Evolutionary conservation across 2,113 vertebrate species (phyloP), one percentile per base, ranked within the genome.

Genomic region (Microcebus jonahi): DNA sequence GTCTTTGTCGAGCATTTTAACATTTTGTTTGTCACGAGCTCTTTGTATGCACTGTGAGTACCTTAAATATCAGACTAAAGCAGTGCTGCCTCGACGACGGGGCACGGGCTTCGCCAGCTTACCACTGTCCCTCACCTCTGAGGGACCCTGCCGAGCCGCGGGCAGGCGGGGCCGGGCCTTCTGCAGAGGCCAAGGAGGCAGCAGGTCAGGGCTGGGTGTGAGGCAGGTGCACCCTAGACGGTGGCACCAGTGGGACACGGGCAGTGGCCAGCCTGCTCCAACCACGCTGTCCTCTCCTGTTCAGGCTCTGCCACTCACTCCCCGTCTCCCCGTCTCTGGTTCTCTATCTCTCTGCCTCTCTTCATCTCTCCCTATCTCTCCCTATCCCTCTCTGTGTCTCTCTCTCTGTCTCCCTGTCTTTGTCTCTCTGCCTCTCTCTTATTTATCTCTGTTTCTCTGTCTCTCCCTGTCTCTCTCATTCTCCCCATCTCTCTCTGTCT

Each of bases 31-130:
- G 39, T 39, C 1, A 4, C 0, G 27, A 27, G n/a, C 5, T 20
- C 39, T 1, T 48, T 57, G n/a, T 34, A 29, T 25, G 31, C 17
- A 48, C 31, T 7, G 18, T 27, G 50, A 59, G 36, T 2, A 5
- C 34, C 31, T 68, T 14, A 6, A 36, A 27, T 34, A 36, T 1
- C 1, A 17, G 75, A 27, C 50, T 2, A 14, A 8, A 8, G 57
- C 36, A 29, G 8, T n/a, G 14, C 71, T 3, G 2, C 23, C n/a
- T 4, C 10, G 5, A 5, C 0, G 53, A 25, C 53, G 4, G n/a
- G 68, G 20, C 1, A 5, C 0, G 0, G 1, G 11, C 57, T n/a
- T 48, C 3, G 4, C 42, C 45, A 1, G 29, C 50, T 10, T 3
- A 25, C 34, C 4, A 0, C 10, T 1, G 1, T 25, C 39, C 75